Evolutionary conservation across 2,113 vertebrate species (phyloP).

Genomic region (Tapirus terrestris): DNA sequence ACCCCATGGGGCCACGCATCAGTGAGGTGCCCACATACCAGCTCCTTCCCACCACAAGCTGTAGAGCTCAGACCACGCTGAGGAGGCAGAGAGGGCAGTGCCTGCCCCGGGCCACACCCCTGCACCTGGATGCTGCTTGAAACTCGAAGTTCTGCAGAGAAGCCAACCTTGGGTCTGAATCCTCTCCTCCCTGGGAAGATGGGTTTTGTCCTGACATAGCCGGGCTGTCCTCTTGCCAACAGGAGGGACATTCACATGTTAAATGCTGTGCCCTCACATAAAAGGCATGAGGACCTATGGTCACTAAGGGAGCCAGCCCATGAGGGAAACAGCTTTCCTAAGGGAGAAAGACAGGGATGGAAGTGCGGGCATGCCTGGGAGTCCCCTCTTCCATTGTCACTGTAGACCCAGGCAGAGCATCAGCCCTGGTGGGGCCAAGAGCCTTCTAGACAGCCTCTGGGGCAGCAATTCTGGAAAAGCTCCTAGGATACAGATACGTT

Average conservation of each 20-base stretch:
- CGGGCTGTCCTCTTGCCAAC: neutral
- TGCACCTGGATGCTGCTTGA: rapidly evolving
- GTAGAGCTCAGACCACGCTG: neutral
- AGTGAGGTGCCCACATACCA: too few species aligned
- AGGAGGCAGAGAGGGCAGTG: neutral
- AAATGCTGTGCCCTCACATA: neutral
- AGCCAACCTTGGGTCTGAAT: neutral
- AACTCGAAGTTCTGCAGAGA: rapidly evolving
- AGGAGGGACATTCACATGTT: too few species aligned
- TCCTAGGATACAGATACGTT: neutral
- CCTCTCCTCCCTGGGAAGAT: neutral
- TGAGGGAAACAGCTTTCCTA: rapidly evolving
- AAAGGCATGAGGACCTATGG: neutral
- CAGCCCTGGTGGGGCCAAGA: neutral
- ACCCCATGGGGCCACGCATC: neutral
- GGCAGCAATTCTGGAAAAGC: neutral
- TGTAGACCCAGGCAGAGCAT: neutral
- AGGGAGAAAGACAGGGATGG: too few species aligned
- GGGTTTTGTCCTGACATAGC: neutral
- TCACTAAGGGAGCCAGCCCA: neutral
- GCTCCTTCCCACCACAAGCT: rapidly evolving
- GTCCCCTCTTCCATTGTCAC: too few species aligned
- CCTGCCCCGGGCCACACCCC: too few species aligned
- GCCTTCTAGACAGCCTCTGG: neutral
- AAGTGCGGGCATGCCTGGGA: neutral